These are phyloP conservation scores for Parotocinclus haroldoi DNA, from an alignment of 2,797 vertebrate species.

Conservation along the genomic window DNA sequence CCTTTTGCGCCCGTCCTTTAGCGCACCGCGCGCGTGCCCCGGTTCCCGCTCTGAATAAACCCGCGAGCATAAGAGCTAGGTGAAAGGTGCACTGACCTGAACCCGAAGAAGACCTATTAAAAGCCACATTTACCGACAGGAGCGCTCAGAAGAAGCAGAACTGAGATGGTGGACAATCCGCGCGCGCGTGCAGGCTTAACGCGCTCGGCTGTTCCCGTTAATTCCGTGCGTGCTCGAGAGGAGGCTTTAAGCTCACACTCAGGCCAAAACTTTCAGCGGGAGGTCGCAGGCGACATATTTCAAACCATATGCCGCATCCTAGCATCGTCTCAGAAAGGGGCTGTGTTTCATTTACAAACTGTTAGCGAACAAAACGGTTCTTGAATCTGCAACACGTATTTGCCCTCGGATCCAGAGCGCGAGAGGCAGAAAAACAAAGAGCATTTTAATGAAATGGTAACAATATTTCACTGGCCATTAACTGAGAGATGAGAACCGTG, in stretches of 20 bases:
- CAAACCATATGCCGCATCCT: too few relatives aligned
- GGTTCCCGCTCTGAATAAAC: background rate
- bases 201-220: conserved; percentile 60
- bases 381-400: too few relatives aligned
- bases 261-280: background rate
- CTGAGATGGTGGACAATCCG: conserved; percentile 71
- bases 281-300: too few relatives aligned
- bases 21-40: background rate
- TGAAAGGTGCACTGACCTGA: conserved; percentile 42
- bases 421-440: too few relatives aligned
- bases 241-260: conserved; percentile 20
- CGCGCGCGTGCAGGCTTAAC: conserved; percentile 70
- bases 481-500: too few relatives aligned
- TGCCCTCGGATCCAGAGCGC: too few relatives aligned
- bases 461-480: too few relatives aligned
- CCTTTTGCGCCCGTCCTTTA: background rate
- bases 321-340: too few relatives aligned
- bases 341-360: too few relatives aligned
- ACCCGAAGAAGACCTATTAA: conserved; percentile 41
- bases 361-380: too few relatives aligned
- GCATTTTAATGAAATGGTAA: too few relatives aligned
- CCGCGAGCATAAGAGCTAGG: background rate
- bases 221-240: conserved; percentile 63
- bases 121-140: conserved; percentile 60
- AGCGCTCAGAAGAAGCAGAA: conserved; percentile 54